phyloP scores from a whole-genome alignment of 2,113 vertebrate genomes.

The Columba livia region DNA sequence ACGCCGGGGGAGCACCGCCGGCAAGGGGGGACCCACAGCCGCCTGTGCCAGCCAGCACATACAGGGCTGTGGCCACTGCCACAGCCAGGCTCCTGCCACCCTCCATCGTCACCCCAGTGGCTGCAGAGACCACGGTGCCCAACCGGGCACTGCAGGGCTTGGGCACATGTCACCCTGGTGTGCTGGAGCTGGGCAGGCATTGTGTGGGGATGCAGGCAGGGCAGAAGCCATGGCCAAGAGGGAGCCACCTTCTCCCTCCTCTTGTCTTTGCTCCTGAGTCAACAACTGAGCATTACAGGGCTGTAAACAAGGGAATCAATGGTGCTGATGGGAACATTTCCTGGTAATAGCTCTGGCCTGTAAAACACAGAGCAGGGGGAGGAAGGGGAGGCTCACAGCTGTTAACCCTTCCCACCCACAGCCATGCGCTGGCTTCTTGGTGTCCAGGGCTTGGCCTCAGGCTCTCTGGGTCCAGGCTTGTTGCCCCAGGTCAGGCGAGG shows the following conservation, averaged over 20 bases:
- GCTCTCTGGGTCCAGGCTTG: background rate
- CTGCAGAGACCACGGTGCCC: fast-evolving
- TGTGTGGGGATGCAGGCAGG: background rate
- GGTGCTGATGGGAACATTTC: conserved; percentile 71
- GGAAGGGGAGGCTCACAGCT: background rate
- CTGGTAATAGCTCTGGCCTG: conserved; percentile 58
- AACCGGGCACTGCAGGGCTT: background rate
- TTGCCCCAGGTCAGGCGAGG: background rate
- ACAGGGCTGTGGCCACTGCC: background rate
- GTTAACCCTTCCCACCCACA: conserved; percentile 37
- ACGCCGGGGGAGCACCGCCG: fast-evolving
- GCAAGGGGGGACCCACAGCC: fast-evolving
- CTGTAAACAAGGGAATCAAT: conserved; percentile 72
- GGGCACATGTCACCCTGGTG: fast-evolving
- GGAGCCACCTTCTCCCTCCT: background rate
- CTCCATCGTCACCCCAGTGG: background rate
- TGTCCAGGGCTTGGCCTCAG: background rate
- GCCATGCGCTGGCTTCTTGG: fast-evolving
- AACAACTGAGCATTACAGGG: conserved; percentile 55
- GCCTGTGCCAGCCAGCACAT: fast-evolving
- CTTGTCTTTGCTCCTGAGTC: conserved; percentile 30
- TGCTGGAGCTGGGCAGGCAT: fast-evolving
- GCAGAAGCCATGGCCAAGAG: background rate
- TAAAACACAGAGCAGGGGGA: conserved; percentile 50
- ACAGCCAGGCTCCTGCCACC: background rate